Evolutionary conservation across 2,797 vertebrate genomes (phyloP), one percentile per base, ranked within the genome.

Genomic region (Mus spretus): DNA sequence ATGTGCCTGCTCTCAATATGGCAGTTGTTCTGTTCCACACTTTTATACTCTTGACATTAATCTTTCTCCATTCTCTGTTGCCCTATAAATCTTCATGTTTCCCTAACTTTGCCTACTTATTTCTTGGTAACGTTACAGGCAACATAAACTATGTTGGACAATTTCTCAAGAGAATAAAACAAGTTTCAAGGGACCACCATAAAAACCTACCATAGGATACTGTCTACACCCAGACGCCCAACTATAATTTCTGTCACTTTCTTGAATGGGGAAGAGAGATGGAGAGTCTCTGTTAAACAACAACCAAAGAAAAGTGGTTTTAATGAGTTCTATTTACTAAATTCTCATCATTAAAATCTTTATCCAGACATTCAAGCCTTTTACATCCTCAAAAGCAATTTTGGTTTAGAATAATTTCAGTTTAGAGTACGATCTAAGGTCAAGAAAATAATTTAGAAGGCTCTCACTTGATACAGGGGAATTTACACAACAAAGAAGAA

Each of bases 371-470:
- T 70, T 79, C 50, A 83, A 72, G 59, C 75, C 61, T 88, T 81
- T 85, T 78, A 82, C 24, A 77, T 65, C 28, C 26, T 82, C 78
- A 87, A 82, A 67, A 72, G 31, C 88, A 94, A 79, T 89, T 93
- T 85, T 72, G 65, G 37, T 70, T 93, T 93, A 90, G 59, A 93
- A 90, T 88, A 17, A 85, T 94, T 28, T 94, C 82, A 94, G 75
- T 82, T 77, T 92, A 57, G n/a, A 94, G 72, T 17, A 82, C 26
- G 83, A 77, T 77, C 28, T 88, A 57, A 90, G 67, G 12, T 79
- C 74, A 87, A 47, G 53, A 92, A 98, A 98, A 89, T 98, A 87
- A 98, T 96, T 96, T 96, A 96, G 92, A 97, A 75, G 85, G 59
- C 77, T 89, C 97, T 47, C 1, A 63, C 31, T 77, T 78, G 47